Evolutionary conservation across 1,140 invertebrate genomes (phyloP).

Genomic region (Drosophila grimshawi): DNA sequence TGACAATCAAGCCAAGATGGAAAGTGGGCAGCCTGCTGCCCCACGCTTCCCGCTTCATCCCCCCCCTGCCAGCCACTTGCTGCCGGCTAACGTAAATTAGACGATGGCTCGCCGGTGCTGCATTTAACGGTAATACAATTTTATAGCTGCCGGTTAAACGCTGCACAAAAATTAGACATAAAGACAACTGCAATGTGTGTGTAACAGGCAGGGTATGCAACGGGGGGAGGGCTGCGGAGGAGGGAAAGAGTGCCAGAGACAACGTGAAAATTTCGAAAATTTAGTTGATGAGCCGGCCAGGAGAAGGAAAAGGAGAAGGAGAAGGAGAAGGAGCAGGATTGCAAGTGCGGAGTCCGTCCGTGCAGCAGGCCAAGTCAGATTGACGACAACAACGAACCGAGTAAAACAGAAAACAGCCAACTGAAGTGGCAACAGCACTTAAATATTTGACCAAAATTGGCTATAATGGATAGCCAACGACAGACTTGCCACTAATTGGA

Average conservation of each 20-base stretch:
- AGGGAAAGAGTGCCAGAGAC: conserved; percentile 11
- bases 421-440: conserved; percentile 66
- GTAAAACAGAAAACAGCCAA: not conserved
- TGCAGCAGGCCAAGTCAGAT: conserved; percentile 5
- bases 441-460: conserved; percentile 85
- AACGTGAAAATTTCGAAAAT: conserved; percentile 72
- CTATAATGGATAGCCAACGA: conserved; percentile 67
- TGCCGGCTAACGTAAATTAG: conserved; percentile 79
- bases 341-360: conserved; percentile 17
- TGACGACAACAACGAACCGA: conserved; percentile 1
- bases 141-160: conserved; percentile 81
- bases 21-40: conserved; percentile 67
- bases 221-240: not conserved
- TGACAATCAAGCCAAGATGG: conserved; percentile 82
- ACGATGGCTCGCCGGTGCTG: conserved; percentile 72
- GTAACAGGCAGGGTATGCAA: not conserved
- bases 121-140: conserved; percentile 82
- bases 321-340: not conserved
- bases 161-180: conserved; percentile 77
- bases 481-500: not conserved
- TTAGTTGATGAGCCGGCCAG: conserved; percentile 71
- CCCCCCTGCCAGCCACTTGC: conserved; percentile 11
- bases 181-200: conserved; percentile 61
- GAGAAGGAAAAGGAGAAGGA: not conserved
- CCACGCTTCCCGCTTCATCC: not conserved